phyloP scores from a whole-genome alignment of 1,140 invertebrate species.

The Drosophila auraria region DNA sequence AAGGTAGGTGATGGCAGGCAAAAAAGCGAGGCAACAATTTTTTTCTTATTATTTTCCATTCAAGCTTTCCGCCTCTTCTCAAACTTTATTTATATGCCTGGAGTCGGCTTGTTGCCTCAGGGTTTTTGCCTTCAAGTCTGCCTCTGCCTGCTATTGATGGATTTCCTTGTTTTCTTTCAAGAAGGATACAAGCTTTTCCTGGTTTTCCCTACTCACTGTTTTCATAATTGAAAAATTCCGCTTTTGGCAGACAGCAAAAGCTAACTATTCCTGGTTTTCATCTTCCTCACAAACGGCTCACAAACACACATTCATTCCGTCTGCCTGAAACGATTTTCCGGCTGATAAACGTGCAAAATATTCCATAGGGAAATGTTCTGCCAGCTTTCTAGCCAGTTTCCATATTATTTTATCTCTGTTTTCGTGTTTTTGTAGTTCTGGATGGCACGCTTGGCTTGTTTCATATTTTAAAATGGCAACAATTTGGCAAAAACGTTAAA shows the following conservation, averaged over 20 bases:
- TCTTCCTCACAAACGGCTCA: neutral
- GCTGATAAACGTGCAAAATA: slow-evolving; percentile 49
- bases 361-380: slow-evolving; percentile 49
- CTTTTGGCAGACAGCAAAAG: slow-evolving; percentile 20
- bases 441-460: slow-evolving; percentile 21
- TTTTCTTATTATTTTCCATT: neutral
- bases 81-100: slow-evolving; percentile 10
- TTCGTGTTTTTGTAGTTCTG: slow-evolving; percentile 31
- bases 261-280: slow-evolving; percentile 13
- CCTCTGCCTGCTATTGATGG: slow-evolving; percentile 16
- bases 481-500: slow-evolving; percentile 64
- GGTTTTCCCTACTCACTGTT: slow-evolving; percentile 21
- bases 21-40: slow-evolving; percentile 14
- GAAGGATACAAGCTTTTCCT: slow-evolving; percentile 5
- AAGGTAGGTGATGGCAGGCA: slow-evolving; percentile 4
- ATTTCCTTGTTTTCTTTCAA: slow-evolving; percentile 12
- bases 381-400: slow-evolving; percentile 18
- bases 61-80: neutral
- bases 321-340: slow-evolving; percentile 41
- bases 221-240: slow-evolving; percentile 42
- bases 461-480: slow-evolving; percentile 64
- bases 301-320: slow-evolving; percentile 1
- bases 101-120: neutral
- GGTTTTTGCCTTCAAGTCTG: neutral
- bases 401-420: slow-evolving; percentile 25